Base-by-base conservation (phyloP, 2,888 invertebrate genomes). In the Diarsia brunnea region DNA sequence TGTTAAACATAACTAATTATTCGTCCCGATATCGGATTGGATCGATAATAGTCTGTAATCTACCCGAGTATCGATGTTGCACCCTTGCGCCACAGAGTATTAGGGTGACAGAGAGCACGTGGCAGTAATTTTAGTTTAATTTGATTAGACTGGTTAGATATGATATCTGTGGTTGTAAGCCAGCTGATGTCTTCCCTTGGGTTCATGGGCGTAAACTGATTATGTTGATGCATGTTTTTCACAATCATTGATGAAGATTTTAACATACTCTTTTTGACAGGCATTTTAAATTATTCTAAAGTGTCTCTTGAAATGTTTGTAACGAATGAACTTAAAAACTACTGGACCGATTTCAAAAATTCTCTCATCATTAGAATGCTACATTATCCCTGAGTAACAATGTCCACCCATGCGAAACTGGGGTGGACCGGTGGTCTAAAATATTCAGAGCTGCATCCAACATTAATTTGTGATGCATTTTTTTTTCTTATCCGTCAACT, bases 1-100 rank as follows among this genome's bases (percentile, higher is more conserved):
- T n/a, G n/a, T n/a, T n/a, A n/a, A n/a, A n/a, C n/a, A n/a, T n/a
- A 31, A 27, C 8, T 8, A 1, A 60, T 24, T 80, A 85, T 73
- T 70, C 76, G 79, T 78, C 75, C 69, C 81, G 79, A 82, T 82
- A 88, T 88, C 81, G 85, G 90, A 92, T 92, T 90, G 88, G 90
- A 93, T 92, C 92, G 92, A 93, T 94, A 91, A 94, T 94, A 91
- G 88, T 86, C 87, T 90, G 91, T 94, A 94, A 94, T 93, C 92
- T 87, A 85, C 85, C 27, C 89, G 75, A 88, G 89, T 88, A 89
- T 89, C 88, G 88, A 84, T 89, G 90, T 91, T 89, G 78, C 74
- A 43, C 66, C 89, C 85, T 75, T 21, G 69, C 61, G 45, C 38
- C 90, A 70, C 76, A 86, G 84, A 87, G 87, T 83, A 77, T 60